Base-by-base conservation (phyloP, 2,797 vertebrate genomes). In the Prunella strophiata region DNA sequence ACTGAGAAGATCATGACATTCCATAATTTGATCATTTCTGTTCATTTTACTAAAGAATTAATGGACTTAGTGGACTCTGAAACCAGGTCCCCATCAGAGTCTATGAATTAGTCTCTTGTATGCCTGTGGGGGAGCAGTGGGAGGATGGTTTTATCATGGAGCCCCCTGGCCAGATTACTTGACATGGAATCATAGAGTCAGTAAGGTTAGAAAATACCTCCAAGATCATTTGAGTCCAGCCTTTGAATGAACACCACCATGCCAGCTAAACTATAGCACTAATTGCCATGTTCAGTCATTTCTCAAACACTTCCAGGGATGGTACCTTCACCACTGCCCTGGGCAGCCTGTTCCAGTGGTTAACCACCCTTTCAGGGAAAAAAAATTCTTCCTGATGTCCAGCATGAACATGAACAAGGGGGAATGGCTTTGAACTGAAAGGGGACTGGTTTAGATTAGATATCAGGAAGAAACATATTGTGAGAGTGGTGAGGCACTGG, bases 391-490 rank as follows among this genome's bases (percentile, higher is more conserved):
- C 55, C 9, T 62, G 27, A 21, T 62, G 23, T 75, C 27, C 62
- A 50, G 13, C 12, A 23, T 74, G 62, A 40, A 11, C 22, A 36
- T 32, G 26, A 62, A 17, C 13, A 55, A 27, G 15, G 26, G 2
- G 4, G 11, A 43, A 55, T 50, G 16, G 16, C 48, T 62, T 75
- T 55, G 36, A 82, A 55, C 5, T 50, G 42, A 27, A 75, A 75
- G 42, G 16, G 11, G 3, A 21, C 6, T 0, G 0, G 11, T 62
- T 68, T 55, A 20, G 27, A 74, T 43, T 23, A 36, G 42, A 1
- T 68, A n/a, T 20, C 8, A 68, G 16, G 27, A 55, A 55, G 32
- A 70, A 43, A 8, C 3, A 0, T 43, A 25, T 32, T n/a, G 9
- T 55, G 32, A 55, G 32, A 5, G 6, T 43, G 23, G 9, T 55